A percentile compares a stretch with the other conserved stretches of the same genome.
phyloP scores from a whole-genome alignment of 1,140 invertebrate species.

The Hyphantria cunea region DNA sequence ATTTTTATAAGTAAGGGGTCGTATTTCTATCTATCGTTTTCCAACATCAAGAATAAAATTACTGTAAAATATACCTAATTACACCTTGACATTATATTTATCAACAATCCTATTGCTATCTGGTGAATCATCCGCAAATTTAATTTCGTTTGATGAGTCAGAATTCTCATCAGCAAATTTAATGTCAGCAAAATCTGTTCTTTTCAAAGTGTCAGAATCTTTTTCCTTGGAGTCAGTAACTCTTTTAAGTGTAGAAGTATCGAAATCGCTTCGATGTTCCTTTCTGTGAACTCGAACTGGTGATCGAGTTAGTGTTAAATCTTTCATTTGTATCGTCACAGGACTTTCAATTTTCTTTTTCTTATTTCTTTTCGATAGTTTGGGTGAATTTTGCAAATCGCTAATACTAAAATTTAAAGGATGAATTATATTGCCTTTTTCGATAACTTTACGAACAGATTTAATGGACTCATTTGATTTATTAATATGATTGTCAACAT shows the following conservation, averaged over 20 bases:
- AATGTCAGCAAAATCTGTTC: constrained; percentile 68
- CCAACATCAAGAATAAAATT: constrained; percentile 19
- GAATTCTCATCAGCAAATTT: constrained; percentile 79
- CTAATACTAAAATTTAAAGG: constrained; percentile 78
- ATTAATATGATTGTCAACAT: constrained; percentile 48
- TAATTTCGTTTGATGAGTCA: constrained; percentile 75
- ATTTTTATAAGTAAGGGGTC: constrained; percentile 9
- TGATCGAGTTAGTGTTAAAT: constrained; percentile 63
- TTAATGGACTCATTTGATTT: constrained; percentile 70
- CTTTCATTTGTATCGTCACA: constrained; percentile 72
- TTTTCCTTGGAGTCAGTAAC: constrained; percentile 67
- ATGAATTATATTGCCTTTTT: constrained; percentile 74
- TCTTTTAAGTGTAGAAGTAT: constrained; percentile 67
- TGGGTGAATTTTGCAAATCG: constrained; percentile 69
- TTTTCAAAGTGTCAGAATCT: constrained; percentile 56
- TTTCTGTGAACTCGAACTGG: constrained; percentile 64
- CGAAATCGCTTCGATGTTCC: constrained; percentile 58
- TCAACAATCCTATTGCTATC: constrained; percentile 71
- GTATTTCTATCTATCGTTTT: constrained; percentile 17
- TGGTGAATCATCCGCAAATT: constrained; percentile 74
- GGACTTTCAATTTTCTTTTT: constrained; percentile 60
- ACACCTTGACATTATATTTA: constrained; percentile 67
- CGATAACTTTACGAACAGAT: constrained; percentile 64
- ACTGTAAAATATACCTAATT: constrained; percentile 32
- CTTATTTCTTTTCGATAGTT: constrained; percentile 55